Evolutionary conservation across 2,888 invertebrate species (phyloP), one percentile per base, ranked within the genome.

Genomic region (Microctonus brassicae): DNA sequence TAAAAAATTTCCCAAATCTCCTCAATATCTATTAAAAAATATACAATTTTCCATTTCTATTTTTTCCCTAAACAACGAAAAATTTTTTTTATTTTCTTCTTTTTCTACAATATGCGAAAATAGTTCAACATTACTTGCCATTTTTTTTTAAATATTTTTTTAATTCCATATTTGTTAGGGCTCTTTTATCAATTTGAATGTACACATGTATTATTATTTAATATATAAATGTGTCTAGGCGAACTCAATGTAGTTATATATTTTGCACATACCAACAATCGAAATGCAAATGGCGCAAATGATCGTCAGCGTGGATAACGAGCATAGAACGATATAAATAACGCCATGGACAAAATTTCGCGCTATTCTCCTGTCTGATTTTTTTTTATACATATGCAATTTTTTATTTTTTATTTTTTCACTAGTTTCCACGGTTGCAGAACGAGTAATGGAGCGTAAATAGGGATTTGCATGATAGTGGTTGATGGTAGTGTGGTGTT

Each of bases 321-420:
- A 67, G 66, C 61, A 29, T 29, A 66, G 66, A 58, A 69, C 69
- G 73, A 70, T 74, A 72, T 72, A 75, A 74, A 74, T 72, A 72
- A 74, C 70, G 63, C 34, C 70, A n/a, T 47, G 47, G 47, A 63
- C 58, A 34, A 26, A 70, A 70, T 24, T 29, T 57, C 67, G 66
- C 47, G 47, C 47, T 17, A 47, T 47, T 47, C 36, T 53, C 53
- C 52, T 53, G 33, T 39, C 36, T 34, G 24, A 24, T 36, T 39
- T 62, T 47, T 29, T 29, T 29, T 29, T 7, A 29, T n/a, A n/a
- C n/a, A n/a, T n/a, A 34, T 11, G 17, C 42, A 63, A 17, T 47
- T 47, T 62, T 69, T 58, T 57, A 20, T 55, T 68, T 65, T 20
- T 63, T 62, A 64, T 39, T 55, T 67, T 65, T 55, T 58, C 68